Evolutionary conservation across 2,888 invertebrate genomes (phyloP).

Genomic region (Abrostola tripartita): DNA sequence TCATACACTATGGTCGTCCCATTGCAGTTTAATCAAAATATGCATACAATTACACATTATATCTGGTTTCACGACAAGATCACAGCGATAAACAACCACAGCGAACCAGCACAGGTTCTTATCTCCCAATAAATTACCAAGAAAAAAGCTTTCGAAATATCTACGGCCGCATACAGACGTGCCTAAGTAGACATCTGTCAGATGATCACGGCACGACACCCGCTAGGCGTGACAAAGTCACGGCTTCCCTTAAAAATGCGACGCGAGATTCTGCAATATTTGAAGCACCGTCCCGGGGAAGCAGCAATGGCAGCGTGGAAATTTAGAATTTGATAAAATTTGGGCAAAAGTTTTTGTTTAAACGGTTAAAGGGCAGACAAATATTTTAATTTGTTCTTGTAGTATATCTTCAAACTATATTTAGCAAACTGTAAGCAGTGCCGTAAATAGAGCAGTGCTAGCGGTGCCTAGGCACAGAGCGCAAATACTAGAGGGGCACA

Average conservation of each 20-base stretch:
- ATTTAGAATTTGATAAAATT: not conserved
- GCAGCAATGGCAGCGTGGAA: not conserved
- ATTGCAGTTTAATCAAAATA: not conserved
- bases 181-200: constrained; percentile 65
- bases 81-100: constrained; percentile 37
- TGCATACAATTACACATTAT: constrained; percentile 15
- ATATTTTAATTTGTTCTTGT: not conserved
- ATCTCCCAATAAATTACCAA: constrained; percentile 50
- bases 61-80: constrained; percentile 23
- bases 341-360: not conserved
- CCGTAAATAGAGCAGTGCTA: too few species aligned
- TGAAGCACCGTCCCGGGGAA: constrained; percentile 26
- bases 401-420: too few species aligned
- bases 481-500: too few species aligned
- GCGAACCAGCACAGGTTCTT: constrained; percentile 31
- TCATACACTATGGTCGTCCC: too few species aligned
- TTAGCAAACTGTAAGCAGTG: too few species aligned
- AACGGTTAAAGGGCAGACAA: not conserved
- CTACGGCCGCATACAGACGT: constrained; percentile 55
- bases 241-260: constrained; percentile 49
- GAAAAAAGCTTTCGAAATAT: constrained; percentile 53
- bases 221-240: constrained; percentile 50
- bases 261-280: constrained; percentile 41
- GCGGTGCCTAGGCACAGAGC: too few species aligned
- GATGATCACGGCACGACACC: constrained; percentile 57